These are phyloP conservation scores for Mastomys coucha DNA, from an alignment of 2,113 vertebrate species.

Conservation along the genomic window DNA sequence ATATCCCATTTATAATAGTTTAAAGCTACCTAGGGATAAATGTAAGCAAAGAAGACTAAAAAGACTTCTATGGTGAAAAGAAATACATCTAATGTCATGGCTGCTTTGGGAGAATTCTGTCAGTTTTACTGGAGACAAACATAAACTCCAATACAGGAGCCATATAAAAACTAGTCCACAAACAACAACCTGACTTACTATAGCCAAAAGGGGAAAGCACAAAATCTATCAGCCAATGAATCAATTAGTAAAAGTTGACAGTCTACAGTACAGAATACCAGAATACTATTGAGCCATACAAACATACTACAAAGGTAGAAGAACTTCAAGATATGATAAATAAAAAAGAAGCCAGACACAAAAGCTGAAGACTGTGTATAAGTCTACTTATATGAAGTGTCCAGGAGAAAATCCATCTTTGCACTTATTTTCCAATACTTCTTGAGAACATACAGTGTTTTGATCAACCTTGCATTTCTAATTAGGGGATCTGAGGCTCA, in stretches of 20 bases:
- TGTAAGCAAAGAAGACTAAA: not conserved
- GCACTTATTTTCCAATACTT: not conserved
- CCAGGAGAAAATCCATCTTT: not conserved
- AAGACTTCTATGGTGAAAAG: not conserved
- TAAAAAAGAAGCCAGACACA: not conserved
- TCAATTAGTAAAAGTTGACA: not conserved
- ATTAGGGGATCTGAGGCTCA: not conserved
- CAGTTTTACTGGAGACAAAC: not conserved
- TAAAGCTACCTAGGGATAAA: not conserved
- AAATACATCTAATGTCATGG: not conserved
- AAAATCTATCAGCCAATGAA: not conserved
- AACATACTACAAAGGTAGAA: not conserved
- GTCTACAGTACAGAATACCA: not conserved
- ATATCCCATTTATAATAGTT: not conserved
- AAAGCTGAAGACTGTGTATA: not conserved
- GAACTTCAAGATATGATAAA: not conserved
- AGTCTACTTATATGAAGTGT: not conserved
- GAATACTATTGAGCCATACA: not conserved
- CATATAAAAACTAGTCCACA: not conserved
- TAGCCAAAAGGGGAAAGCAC: not conserved
- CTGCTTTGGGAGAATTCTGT: not conserved
- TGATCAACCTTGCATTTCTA: not conserved
- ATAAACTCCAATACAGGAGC: too few species aligned
- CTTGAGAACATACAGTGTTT: not conserved
- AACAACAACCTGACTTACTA: not conserved